Evolutionary conservation across 2,888 invertebrate genomes (phyloP), one percentile per base, ranked within the genome.

Genomic region (Eupithecia tripunctaria): DNA sequence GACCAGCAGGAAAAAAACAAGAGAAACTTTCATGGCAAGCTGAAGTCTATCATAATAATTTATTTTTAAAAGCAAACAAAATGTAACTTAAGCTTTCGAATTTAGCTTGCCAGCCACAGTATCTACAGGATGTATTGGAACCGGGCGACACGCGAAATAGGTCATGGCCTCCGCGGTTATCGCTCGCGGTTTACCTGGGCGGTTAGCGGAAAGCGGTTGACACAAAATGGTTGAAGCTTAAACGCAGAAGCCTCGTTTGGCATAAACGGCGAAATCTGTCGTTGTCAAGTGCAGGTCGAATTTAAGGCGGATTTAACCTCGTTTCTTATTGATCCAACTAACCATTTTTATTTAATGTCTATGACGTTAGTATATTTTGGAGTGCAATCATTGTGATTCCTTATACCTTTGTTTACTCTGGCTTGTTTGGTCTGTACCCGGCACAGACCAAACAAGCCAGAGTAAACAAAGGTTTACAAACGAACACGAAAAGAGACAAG

Each of bases 101-200:
- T 36, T 64, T 15, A 38, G 38, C 64, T 64, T 36, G 12, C 8
- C 38, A 64, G 21, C 38, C 21, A 21, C 36, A 2, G 6, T 60
- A 68, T 70, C 63, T 62, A 51, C 80, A 80, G 78, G 77, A 78
- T 82, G 84, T 85, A 88, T 88, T 86, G 86, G 84, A 83, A 86
- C 82, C 80, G 84, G 84, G 82, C 85, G 85, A 87, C 87, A 85
- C 83, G 82, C 79, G 78, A 92, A 88, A 86, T 90, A 82, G 92
- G 91, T 91, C 93, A 93, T 79, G 92, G 91, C 87, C 88, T 84
- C 21, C 76, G 77, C 77, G 77, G 79, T 78, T 81, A 84, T 83
- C 80, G 77, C 80, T 80, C 65, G 76, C 29, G 51, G 56, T 64
- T 71, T 65, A 67, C 72, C 59, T 67, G 70, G 67, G 70, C 67